Percentiles rank a stretch among this genome's conserved stretches.
Evolutionary conservation across 2,113 vertebrate genomes (phyloP).

Genomic region (Phalacrocorax brasilianus): DNA sequence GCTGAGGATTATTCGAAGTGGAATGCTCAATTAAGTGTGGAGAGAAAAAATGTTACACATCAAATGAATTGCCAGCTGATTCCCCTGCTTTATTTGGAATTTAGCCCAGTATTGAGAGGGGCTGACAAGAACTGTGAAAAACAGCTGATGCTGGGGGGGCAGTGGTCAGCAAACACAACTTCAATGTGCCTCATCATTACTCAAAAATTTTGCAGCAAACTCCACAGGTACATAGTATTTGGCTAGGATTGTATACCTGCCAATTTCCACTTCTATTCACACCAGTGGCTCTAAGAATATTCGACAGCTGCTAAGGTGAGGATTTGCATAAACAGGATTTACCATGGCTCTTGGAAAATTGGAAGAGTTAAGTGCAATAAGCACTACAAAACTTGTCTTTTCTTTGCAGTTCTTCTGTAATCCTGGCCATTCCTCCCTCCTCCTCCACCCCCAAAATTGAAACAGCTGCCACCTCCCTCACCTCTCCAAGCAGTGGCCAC

Average conservation of each 20-base stretch:
- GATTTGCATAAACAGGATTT: slow-evolving; percentile 25
- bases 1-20: slow-evolving; percentile 10
- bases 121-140: background rate
- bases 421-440: background rate
- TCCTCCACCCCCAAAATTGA: background rate
- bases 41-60: background rate
- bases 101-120: background rate
- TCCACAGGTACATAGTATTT: background rate
- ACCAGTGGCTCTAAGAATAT: background rate
- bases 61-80: slow-evolving; percentile 39
- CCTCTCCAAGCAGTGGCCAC: slow-evolving; percentile 22
- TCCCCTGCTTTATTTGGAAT: slow-evolving; percentile 1
- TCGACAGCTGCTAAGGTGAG: background rate
- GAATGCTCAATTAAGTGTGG: slow-evolving; percentile 47
- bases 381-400: background rate
- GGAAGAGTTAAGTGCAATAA: background rate
- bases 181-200: background rate
- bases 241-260: background rate
- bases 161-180: background rate
- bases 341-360: background rate
- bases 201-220: background rate
- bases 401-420: background rate
- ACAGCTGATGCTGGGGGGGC: background rate
- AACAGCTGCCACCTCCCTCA: background rate
- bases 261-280: background rate